Evolutionary conservation across 2,888 invertebrate species (phyloP).

Genomic region (Ophion costatus): DNA sequence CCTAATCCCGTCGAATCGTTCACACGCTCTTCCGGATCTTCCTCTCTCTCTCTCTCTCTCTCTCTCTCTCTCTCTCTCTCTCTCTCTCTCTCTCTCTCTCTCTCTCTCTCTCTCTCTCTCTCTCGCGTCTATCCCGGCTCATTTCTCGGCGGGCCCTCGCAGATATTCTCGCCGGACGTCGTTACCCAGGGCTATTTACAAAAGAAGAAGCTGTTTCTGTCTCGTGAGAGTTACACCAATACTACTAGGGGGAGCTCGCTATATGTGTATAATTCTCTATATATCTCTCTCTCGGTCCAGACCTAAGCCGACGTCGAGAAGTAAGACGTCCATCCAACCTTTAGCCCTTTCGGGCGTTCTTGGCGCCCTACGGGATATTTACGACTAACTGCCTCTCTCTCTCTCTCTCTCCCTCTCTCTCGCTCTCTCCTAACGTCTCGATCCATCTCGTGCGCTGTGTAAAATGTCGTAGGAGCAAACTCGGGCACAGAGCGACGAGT

Average conservation of each 20-base stretch:
- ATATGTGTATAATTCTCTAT: conserved; percentile 21
- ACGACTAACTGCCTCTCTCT: conserved; percentile 71
- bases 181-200: conserved; percentile 68
- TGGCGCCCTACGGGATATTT: conserved; percentile 79
- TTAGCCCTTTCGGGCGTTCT: conserved; percentile 76
- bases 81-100: too few relatives aligned
- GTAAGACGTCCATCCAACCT: conserved; percentile 78
- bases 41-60: too few relatives aligned
- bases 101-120: conserved; percentile 13
- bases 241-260: conserved; percentile 17
- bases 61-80: not conserved
- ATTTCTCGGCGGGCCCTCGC: conserved; percentile 4
- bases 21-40: conserved; percentile 41
- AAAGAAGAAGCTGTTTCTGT: conserved; percentile 63
- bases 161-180: conserved; percentile 61
- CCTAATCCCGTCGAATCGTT: conserved; percentile 63
- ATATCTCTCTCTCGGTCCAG: conserved; percentile 43
- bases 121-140: conserved; percentile 51
- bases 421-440: conserved; percentile 20
- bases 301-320: conserved; percentile 70
- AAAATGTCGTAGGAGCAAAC: conserved; percentile 53
- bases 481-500: conserved; percentile 70
- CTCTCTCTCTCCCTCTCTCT: conserved; percentile 16
- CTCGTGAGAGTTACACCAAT: conserved; percentile 30
- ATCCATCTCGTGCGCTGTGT: conserved; percentile 34